These are phyloP conservation scores for Mormoops blainvillei DNA, from an alignment of 2,113 vertebrate genomes.

Conservation along the genomic window DNA sequence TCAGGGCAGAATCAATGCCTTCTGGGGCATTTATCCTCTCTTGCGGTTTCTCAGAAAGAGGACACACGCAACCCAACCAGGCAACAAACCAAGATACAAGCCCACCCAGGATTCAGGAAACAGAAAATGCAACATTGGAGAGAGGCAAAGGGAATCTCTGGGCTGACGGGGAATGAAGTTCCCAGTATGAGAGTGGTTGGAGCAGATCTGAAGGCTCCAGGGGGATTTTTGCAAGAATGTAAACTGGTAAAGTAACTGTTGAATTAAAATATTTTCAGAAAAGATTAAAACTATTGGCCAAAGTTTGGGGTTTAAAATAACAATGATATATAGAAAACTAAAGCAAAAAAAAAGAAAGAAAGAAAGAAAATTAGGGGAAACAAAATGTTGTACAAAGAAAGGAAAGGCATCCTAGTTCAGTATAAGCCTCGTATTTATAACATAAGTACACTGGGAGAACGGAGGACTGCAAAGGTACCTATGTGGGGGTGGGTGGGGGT, in stretches of 20 bases:
- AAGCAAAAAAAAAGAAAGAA: not conserved
- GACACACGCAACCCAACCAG: not conserved
- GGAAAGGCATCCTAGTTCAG: not conserved
- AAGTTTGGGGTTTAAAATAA: not conserved
- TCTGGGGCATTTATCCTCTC: not conserved
- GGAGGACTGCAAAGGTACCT: not conserved
- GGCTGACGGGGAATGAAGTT: not conserved
- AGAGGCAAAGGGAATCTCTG: not conserved
- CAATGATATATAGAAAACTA: not conserved
- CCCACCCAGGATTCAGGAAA: not conserved
- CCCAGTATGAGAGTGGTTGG: not conserved
- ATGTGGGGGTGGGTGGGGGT: fast-evolving
- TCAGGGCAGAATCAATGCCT: not conserved
- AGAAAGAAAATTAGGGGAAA: not conserved
- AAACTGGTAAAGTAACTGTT: not conserved
- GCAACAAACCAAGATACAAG: not conserved
- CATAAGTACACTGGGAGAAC: not conserved
- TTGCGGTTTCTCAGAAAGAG: not conserved
- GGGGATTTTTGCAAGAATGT: not conserved
- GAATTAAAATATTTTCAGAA: not conserved
- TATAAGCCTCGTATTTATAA: not conserved
- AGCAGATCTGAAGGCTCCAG: not conserved
- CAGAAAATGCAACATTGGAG: not conserved
- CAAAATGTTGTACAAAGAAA: not conserved
- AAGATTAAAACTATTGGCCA: not conserved